These are phyloP conservation scores for Micrasema longulum DNA, from an alignment of 1,140 invertebrate genomes.

Conservation along the genomic window DNA sequence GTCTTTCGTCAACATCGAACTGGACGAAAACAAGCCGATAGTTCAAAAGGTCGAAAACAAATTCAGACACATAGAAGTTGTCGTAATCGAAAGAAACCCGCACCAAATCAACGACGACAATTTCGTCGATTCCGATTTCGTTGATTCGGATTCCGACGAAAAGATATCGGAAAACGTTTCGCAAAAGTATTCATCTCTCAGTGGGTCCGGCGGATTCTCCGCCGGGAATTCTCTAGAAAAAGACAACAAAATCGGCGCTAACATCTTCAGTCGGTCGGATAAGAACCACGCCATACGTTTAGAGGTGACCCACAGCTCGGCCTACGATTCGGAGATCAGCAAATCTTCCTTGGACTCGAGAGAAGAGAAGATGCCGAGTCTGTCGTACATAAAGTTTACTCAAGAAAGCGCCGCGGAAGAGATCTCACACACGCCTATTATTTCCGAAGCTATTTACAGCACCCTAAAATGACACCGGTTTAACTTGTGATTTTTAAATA, in stretches of 20 bases:
- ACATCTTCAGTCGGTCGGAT: conserved; percentile 39
- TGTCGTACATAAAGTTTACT: conserved; percentile 51
- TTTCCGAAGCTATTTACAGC: conserved; percentile 47
- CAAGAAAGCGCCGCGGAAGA: conserved; percentile 41
- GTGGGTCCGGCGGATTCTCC: conserved; percentile 47
- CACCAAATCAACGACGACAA: conserved; percentile 56
- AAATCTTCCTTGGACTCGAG: conserved; percentile 29
- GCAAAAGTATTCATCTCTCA: conserved; percentile 50
- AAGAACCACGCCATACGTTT: conserved; percentile 51
- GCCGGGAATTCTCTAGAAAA: conserved; percentile 51
- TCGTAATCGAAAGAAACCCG: conserved; percentile 66
- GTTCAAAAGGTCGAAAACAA: conserved; percentile 63
- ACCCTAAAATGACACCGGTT: conserved; percentile 50
- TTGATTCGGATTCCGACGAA: conserved; percentile 50
- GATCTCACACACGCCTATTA: conserved; percentile 7
- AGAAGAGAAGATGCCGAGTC: conserved; percentile 37
- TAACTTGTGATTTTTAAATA: no score
- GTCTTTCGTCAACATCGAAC: conserved; percentile 51
- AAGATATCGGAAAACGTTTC: conserved; percentile 50
- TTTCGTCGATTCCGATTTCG: conserved; percentile 44
- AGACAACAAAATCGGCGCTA: conserved; percentile 34
- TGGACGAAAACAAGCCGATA: conserved; percentile 64
- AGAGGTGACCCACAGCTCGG: conserved; percentile 46
- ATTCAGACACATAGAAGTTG: conserved; percentile 68
- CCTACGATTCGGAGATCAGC: conserved; percentile 35